Conservation (phyloP, 2,113 vertebrate genomes). For the Anhinga rufa region DNA sequence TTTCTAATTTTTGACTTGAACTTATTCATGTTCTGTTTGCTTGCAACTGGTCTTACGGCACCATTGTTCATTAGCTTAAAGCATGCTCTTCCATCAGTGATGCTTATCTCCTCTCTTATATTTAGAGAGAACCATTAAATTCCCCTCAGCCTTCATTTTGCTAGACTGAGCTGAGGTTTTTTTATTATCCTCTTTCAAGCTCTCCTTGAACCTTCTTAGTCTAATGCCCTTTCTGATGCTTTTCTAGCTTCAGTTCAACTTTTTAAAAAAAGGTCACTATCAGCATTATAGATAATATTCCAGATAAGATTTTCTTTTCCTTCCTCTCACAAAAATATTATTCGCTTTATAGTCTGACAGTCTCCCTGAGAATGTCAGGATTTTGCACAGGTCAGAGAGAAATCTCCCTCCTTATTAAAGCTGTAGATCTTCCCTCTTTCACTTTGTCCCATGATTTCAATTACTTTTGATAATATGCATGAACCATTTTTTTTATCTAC, state of each 20-base stretch:
- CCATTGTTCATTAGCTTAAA: not conserved
- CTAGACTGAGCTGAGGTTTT: not conserved
- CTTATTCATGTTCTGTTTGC: not conserved
- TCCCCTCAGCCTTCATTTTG: not conserved
- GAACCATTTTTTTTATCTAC: not conserved
- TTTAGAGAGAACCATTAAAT: not conserved
- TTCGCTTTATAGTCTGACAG: not conserved
- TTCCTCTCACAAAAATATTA: not conserved
- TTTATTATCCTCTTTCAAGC: not conserved
- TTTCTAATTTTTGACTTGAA: not conserved
- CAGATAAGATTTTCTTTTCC: constrained; percentile 3
- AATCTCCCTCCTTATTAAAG: not conserved
- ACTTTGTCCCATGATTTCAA: constrained; percentile 18
- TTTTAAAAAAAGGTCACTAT: not conserved
- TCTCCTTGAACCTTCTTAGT: not conserved
- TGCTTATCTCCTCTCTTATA: not conserved
- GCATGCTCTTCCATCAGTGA: not conserved
- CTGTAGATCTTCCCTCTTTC: not conserved
- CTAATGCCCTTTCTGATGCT: not conserved
- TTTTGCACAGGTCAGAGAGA: not conserved
- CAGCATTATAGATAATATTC: not conserved
- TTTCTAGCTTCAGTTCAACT: not conserved
- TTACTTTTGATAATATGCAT: constrained; percentile 23
- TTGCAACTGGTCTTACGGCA: not conserved
- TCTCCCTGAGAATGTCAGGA: not conserved